Conservation (phyloP, 2,888 invertebrate species). For the Yponomeuta plumbellus region DNA sequence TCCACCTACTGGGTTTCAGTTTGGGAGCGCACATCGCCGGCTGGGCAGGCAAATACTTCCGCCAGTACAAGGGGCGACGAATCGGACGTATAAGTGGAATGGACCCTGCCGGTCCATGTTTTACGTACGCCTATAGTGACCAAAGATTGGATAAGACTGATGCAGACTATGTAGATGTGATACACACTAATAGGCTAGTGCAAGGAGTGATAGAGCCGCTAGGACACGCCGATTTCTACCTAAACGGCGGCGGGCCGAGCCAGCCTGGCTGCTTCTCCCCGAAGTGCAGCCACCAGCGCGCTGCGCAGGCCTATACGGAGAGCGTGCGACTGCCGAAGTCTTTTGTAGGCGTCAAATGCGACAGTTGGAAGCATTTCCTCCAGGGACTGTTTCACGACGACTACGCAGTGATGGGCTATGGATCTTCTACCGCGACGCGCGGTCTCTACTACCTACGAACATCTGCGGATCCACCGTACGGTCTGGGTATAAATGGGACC, state of each 20-base stretch:
- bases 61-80: constrained; percentile 49
- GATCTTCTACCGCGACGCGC: constrained; percentile 55
- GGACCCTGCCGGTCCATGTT: constrained; percentile 72
- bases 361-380: constrained; percentile 59
- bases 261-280: constrained; percentile 82
- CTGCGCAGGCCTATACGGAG: constrained; percentile 61
- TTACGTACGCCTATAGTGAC: constrained; percentile 57
- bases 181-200: constrained; percentile 64
- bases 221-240: constrained; percentile 85
- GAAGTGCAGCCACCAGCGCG: constrained; percentile 66
- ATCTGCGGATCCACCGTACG: constrained; percentile 49
- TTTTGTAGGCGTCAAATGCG: constrained; percentile 55
- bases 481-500: constrained; percentile 61
- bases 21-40: constrained; percentile 77
- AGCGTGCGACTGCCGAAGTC: constrained; percentile 59
- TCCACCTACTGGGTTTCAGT: constrained; percentile 77
- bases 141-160: constrained; percentile 63
- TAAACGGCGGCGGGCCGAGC: constrained; percentile 81
- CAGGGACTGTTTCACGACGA: constrained; percentile 51
- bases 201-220: constrained; percentile 73
- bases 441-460: constrained; percentile 68
- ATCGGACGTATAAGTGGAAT: constrained; percentile 67
- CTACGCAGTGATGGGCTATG: constrained; percentile 61
- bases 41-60: constrained; percentile 66
- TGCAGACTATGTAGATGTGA: constrained; percentile 62